Evolutionary conservation across 2,888 invertebrate genomes (phyloP), one percentile per base, ranked within the genome.

Genomic region (Patella ulyssiponensis): DNA sequence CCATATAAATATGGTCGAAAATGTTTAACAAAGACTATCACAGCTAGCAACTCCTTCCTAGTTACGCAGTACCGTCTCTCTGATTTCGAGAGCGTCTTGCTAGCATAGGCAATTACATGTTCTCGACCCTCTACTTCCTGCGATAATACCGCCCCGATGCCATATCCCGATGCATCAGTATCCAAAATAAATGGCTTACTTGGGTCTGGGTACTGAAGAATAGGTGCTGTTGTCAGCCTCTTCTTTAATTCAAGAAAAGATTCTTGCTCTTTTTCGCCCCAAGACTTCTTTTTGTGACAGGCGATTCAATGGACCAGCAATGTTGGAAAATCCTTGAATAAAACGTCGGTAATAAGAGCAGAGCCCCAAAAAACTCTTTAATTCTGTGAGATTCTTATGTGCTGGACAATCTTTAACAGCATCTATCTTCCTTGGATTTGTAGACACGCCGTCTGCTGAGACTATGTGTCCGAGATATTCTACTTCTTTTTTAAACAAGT

Each of bases 81-180:
- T 3, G 80, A 17, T n/a, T 78, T 77, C 20, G 75, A 81, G 14
- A 84, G 70, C 1, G 78, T 74, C 56, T 79, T 80, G 74, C 82
- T 82, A 5, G 77, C 80, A 75, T 79, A 85, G 14, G 80, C 74
- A 51, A 86, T 78, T 17, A 86, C 85, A 7, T 72, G 58, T 77
- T 86, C 85, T 56, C 79, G 73, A 3, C 80, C 81, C 27, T 80
- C 77, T 69, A 83, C 79, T 9, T 80, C 56, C 78, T 85, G 83
- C 23, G 83, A 82, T 12, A 84, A 71, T 7, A 83, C 82, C 12
- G 80, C 82, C 9, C 84, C 85, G 14, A 86, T 80, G 7, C 82
- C 83, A 53, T 12, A 44, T n/a, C 74, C 77, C 73, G 82, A 80
- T 15, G 83, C 86, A 78, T 86, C 83, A 17, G 81, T 83, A 71